Conservation (phyloP, 2,888 invertebrate species). For the Syrphus vitripennis region DNA sequence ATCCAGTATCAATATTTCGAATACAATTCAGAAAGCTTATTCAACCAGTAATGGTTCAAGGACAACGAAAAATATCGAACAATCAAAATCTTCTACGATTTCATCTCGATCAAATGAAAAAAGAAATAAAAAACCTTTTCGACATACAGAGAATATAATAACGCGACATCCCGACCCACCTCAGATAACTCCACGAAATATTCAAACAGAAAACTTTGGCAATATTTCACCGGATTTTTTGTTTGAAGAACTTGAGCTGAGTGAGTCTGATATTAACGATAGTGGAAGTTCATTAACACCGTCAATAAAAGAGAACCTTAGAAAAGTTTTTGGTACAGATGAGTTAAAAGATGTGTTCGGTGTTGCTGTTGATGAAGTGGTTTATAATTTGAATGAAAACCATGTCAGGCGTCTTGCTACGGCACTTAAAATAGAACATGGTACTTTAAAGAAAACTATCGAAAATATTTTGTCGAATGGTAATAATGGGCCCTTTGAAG, state of each 20-base stretch:
- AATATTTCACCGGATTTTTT: slow-evolving; percentile 15
- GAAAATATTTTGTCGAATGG: slow-evolving; percentile 26
- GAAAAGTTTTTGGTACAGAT: slow-evolving; percentile 51
- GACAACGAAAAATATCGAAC: background rate
- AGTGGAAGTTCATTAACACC: slow-evolving; percentile 12
- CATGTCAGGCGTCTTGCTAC: slow-evolving; percentile 38
- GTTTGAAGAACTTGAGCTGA: background rate
- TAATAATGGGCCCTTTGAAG: background rate
- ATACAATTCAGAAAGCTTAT: background rate
- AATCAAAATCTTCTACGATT: background rate
- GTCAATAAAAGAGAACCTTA: slow-evolving; percentile 24
- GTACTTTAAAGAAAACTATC: slow-evolving; percentile 20
- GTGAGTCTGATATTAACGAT: background rate
- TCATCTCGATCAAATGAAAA: background rate
- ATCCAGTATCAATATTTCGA: background rate
- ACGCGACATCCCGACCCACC: background rate
- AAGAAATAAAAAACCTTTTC: background rate
- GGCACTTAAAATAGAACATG: slow-evolving; percentile 23
- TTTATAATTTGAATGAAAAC: slow-evolving; percentile 39
- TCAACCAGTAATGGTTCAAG: background rate
- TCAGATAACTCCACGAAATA: background rate
- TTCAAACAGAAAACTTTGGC: slow-evolving; percentile 4
- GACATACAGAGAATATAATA: slow-evolving; percentile 3
- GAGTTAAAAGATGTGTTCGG: slow-evolving; percentile 34
- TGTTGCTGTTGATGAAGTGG: slow-evolving; percentile 40